Evolutionary conservation across 2,888 invertebrate species (phyloP).

Genomic region (Agelastica alni): DNA sequence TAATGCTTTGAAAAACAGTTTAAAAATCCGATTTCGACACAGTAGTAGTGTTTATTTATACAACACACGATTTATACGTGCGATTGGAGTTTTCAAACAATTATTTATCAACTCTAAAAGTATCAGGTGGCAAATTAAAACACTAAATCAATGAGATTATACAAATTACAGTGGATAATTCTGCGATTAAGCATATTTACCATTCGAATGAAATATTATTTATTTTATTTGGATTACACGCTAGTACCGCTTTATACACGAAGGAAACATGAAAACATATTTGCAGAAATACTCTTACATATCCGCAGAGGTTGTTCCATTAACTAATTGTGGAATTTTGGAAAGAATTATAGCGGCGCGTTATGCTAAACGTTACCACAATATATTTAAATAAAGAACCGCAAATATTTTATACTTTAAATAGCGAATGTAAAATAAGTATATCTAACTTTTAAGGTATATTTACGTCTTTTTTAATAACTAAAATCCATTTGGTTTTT

Average conservation of each 20-base stretch:
- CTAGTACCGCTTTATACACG: background rate
- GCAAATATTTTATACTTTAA: background rate
- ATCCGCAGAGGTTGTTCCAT: constrained; percentile 18
- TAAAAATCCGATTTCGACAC: background rate
- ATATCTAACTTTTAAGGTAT: no score
- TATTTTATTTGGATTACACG: constrained; percentile 29
- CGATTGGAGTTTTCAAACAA: constrained; percentile 9
- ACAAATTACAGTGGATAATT: constrained; percentile 33
- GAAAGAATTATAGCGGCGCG: constrained; percentile 15
- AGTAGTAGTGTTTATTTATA: background rate
- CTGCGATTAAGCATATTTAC: constrained; percentile 34
- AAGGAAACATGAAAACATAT: constrained; percentile 12
- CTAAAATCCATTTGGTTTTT: no score
- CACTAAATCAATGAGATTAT: constrained; percentile 37
- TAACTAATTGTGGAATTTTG: constrained; percentile 21
- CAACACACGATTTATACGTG: constrained; percentile 3
- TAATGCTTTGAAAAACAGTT: no score
- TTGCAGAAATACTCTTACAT: constrained; percentile 20
- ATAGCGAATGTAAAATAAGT: background rate
- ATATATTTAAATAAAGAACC: background rate
- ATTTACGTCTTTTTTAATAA: no score
- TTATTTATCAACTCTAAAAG: constrained; percentile 27
- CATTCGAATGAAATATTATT: constrained; percentile 24
- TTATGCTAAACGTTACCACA: constrained; percentile 8
- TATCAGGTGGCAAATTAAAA: constrained; percentile 37